Base-by-base conservation (phyloP, 2,113 vertebrate genomes). In the Stictonetta naevosa region DNA sequence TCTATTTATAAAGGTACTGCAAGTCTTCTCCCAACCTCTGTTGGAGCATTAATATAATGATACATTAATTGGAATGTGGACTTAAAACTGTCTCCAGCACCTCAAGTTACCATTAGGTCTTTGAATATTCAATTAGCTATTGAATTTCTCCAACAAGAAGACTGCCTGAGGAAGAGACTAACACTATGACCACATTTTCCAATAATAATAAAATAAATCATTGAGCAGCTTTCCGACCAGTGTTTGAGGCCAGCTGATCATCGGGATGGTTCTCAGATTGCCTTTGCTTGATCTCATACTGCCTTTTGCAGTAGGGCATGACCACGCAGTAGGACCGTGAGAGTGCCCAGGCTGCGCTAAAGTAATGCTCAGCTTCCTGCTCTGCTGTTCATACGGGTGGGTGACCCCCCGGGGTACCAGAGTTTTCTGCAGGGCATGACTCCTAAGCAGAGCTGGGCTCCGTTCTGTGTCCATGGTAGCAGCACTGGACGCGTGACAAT, bases 131-230 rank as follows among this genome's bases (percentile, higher is more conserved):
- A 38, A 6, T 71, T 36, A 46, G 20, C 13, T 60, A 40, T 40
- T 74, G n/a, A 83, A 63, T 90, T 52, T 16, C 12, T 90, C 44
- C 64, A 42, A 0, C 20, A 55, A 36, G 56, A 74, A 81, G 42
- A 14, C 14, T 50, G 17, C 15, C 66, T 23, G 55, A 53, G 50
- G 34, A 79, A 17, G 17, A 28, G 59, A 16, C 36, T 26, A 25
- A 34, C 26, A 19, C 6, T 42, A 12, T 48, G 56, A 33, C 19
- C 0, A 0, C 26, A 3, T 29, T 90, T 77, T 31, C 10, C 29
- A 66, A 3, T 12, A 75, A 19, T n/a, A 73, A 18, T 13, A 50
- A 50, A 34, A 48, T 6, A 46, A 25, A 8, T 2, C 4, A 7
- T 1, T 23, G 22, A 50, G 72, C 58, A 66, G 36, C 2, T 12